Base-by-base conservation (phyloP, 2,113 vertebrate genomes). In the Phodopus roborovskii region DNA sequence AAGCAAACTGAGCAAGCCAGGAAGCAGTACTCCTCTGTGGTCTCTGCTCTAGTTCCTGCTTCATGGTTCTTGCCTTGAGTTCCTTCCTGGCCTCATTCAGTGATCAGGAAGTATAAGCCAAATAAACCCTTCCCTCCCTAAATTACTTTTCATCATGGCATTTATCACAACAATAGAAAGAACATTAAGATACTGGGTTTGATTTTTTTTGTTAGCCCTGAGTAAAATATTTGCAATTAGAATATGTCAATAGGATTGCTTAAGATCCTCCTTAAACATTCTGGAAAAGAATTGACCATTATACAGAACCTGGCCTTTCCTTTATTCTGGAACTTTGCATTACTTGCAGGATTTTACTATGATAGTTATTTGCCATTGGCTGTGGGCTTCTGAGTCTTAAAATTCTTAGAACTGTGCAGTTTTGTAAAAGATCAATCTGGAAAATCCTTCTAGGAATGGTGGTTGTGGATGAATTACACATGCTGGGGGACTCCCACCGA, bases 381-480 rank as follows among this genome's bases (percentile, higher is more conserved):
- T 81, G 56, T 83, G 75, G 64, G 39, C 33, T 84, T 68, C 1
- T 95, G n/a, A 94, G 3, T 95, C 42, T 82, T 66, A 90, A 48
- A 62, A 64, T 39, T 82, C n/a, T 95, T 92, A 17, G 58, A 90
- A 56, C 93, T 88, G 64, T 96, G 79, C 79, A 91, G 62, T 42
- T 97, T 91, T 96, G 22, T 94, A 53, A 92, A 62, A 78, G 30
- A 0, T 97, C 64, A 94, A 45, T 96, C 13, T 73, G 77, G 86
- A 94, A 45, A 96, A 97, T 97, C 87, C 96, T 81, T 98, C 97
- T 88, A 99, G 99, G 99, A 96, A 99, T 99, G 97, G 99, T 99
- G 88, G 99, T 99, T 92, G 99, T 99, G 48, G 99, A 99, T 97
- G 99, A 99, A 96, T 98, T 99, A 75, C 99, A 99, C 96, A 99